Conservation (phyloP, 2,888 invertebrate genomes). For the Luperina testacea region DNA sequence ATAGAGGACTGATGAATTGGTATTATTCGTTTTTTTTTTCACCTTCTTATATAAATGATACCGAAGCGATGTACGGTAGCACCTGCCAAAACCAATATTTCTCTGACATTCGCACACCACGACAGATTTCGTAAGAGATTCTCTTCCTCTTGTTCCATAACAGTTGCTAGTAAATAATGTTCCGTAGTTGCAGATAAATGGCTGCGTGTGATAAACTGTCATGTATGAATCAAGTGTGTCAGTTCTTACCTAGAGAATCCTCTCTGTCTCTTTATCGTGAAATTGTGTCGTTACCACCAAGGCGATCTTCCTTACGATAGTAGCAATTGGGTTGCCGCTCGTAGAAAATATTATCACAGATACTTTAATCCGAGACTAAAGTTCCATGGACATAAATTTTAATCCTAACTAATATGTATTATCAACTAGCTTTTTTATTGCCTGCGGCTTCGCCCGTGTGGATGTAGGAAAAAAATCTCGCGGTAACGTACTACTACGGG, state of each 20-base stretch:
- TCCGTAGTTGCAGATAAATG: not conserved
- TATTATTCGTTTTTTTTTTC: not conserved
- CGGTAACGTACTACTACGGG: no score
- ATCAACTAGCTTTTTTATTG: no score
- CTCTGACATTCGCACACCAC: not conserved
- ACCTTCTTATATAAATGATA: not conserved
- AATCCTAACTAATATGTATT: no score
- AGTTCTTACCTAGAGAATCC: not conserved
- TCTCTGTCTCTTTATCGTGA: not conserved
- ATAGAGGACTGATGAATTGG: not conserved
- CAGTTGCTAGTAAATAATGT: no score
- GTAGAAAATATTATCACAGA: no score
- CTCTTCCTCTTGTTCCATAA: no score
- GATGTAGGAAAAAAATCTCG: no score
- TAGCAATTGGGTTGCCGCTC: not conserved
- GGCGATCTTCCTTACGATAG: not conserved
- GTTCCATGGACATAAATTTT: not conserved
- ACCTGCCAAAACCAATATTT: not conserved
- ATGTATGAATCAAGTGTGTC: not conserved
- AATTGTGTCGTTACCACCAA: not conserved
- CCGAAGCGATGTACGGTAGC: not conserved
- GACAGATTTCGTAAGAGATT: not conserved
- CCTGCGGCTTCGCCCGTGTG: no score
- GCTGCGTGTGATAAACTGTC: not conserved
- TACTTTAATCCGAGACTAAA: not conserved